A percentile compares a stretch with the other conserved stretches of the same genome.
These are phyloP conservation scores for Xestia sexstrigata DNA, from an alignment of 2,888 invertebrate genomes.

Conservation along the genomic window DNA sequence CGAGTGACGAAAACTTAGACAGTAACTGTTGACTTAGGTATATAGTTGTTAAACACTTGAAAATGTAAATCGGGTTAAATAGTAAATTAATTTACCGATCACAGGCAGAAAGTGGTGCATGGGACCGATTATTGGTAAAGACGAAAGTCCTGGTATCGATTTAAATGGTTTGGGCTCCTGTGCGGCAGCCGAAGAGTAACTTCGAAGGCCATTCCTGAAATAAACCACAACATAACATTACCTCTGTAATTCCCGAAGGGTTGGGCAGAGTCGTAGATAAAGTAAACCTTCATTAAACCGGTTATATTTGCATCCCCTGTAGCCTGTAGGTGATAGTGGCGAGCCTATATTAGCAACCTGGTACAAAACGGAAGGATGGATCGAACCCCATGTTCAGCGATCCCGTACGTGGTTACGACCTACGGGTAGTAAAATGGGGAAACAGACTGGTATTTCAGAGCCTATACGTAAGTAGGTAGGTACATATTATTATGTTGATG, in stretches of 20 bases:
- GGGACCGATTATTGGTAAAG: slow-evolving; percentile 81
- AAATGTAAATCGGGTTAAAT: neutral
- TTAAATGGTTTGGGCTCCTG: slow-evolving; percentile 75
- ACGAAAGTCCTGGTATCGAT: slow-evolving; percentile 82
- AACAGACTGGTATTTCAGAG: slow-evolving; percentile 1
- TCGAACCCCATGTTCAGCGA: neutral
- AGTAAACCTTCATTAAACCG: neutral
- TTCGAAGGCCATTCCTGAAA: slow-evolving; percentile 61
- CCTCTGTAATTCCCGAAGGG: neutral
- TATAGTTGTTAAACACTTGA: neutral
- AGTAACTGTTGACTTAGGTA: no score
- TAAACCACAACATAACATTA: slow-evolving; percentile 21
- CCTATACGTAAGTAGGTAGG: neutral
- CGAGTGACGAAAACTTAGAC: neutral
- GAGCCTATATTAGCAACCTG: neutral
- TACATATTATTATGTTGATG: neutral
- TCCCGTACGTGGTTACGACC: neutral
- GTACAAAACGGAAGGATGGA: neutral
- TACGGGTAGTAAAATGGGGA: neutral
- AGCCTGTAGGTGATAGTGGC: neutral
- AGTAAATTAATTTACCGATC: slow-evolving; percentile 72
- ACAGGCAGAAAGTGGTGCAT: slow-evolving; percentile 81
- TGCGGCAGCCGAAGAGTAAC: slow-evolving; percentile 55
- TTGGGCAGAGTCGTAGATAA: neutral
- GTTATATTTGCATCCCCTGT: neutral